Evolutionary conservation across 2,888 invertebrate species (phyloP).

Genomic region (Trachelus iudaicus): DNA sequence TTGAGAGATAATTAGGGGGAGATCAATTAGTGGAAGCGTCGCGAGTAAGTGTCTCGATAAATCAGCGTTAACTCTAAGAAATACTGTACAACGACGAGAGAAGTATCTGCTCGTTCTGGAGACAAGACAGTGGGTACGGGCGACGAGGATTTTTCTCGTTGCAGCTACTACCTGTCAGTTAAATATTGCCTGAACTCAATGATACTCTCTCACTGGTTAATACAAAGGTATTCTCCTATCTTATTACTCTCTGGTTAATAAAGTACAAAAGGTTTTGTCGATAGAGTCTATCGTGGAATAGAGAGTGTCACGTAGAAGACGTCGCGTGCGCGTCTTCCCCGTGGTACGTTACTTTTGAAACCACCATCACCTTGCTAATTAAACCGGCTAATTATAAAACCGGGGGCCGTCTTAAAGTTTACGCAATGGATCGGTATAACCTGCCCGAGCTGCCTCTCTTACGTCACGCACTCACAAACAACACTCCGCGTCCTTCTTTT

Average conservation of each 20-base stretch:
- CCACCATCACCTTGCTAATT: background rate
- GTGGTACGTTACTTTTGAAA: background rate
- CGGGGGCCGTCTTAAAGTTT: background rate
- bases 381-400: background rate
- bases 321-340: background rate
- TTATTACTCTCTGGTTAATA: background rate
- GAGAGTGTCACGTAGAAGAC: background rate
- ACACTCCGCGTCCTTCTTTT: constrained; percentile 24
- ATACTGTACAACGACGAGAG: background rate
- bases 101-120: background rate
- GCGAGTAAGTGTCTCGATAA: background rate
- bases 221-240: background rate
- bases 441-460: constrained; percentile 65
- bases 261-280: background rate
- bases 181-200: background rate
- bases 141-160: background rate
- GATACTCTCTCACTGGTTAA: background rate
- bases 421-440: constrained; percentile 57
- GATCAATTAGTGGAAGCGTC: background rate
- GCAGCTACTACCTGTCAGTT: background rate
- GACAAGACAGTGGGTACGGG: background rate
- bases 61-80: background rate
- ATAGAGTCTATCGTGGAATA: background rate
- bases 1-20: background rate
- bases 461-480: constrained; percentile 41